Evolutionary conservation across 2,888 invertebrate species (phyloP).

Genomic region (Fabriciana adippe): DNA sequence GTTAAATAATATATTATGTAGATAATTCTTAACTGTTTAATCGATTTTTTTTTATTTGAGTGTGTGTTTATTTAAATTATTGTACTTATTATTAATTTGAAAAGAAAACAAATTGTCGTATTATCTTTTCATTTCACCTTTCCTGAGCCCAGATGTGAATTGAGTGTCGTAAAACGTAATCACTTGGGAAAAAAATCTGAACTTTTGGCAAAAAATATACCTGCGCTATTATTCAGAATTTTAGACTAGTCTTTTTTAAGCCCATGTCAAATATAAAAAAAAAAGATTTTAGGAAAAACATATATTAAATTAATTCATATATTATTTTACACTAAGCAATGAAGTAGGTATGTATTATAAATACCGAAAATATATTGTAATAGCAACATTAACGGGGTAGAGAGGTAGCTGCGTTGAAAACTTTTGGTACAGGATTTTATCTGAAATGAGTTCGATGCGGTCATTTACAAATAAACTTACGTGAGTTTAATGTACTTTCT

Average conservation of each 20-base stretch:
- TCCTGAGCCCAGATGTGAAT: background rate
- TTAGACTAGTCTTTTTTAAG: too few relatives aligned
- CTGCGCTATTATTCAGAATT: too few relatives aligned
- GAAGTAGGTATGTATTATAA: too few relatives aligned
- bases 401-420: background rate
- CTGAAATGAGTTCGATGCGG: slow-evolving; percentile 9
- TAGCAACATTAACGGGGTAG: background rate
- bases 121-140: slow-evolving; percentile 1
- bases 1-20: too few relatives aligned
- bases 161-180: slow-evolving; percentile 5
- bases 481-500: slow-evolving; percentile 8
- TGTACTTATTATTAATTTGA: background rate
- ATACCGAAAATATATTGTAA: too few relatives aligned
- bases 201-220: background rate
- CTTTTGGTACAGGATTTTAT: slow-evolving; percentile 1
- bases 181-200: slow-evolving; percentile 4
- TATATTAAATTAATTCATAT: too few relatives aligned
- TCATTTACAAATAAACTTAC: slow-evolving; percentile 3
- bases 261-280: too few relatives aligned
- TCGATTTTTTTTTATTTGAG: too few relatives aligned
- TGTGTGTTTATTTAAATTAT: background rate
- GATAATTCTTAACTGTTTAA: too few relatives aligned
- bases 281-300: too few relatives aligned
- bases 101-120: background rate
- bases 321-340: too few relatives aligned